Evolutionary conservation across 2,113 vertebrate genomes (phyloP).

Genomic region (Eolophus roseicapilla): DNA sequence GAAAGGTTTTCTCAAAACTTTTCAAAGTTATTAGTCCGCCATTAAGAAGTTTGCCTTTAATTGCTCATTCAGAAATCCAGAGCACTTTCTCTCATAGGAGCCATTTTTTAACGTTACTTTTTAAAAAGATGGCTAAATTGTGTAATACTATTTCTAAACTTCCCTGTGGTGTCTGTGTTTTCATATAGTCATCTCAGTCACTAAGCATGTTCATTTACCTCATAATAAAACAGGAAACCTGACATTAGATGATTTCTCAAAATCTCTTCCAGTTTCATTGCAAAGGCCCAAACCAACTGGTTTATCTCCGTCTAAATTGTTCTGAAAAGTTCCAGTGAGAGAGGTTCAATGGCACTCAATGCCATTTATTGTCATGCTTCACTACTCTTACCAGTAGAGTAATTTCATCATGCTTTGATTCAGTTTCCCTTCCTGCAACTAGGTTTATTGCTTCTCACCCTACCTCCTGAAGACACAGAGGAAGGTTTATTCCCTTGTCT

Average conservation of each 20-base stretch:
- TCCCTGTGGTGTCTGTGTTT: not conserved
- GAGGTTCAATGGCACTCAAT: not conserved
- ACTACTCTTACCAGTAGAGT: not conserved
- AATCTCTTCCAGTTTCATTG: not conserved
- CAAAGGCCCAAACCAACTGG: not conserved
- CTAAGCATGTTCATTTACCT: not conserved
- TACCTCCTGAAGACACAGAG: not conserved
- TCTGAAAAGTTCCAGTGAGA: not conserved
- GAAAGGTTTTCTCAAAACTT: not conserved
- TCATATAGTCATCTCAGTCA: not conserved
- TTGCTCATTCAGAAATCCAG: not conserved
- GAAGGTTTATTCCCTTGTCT: not conserved
- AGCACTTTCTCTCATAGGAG: not conserved
- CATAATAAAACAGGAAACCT: not conserved
- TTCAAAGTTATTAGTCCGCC: not conserved
- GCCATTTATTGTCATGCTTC: not conserved
- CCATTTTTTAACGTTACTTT: not conserved
- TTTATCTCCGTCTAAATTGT: not conserved
- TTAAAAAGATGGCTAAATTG: not conserved
- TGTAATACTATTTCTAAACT: slow-evolving; percentile 26
- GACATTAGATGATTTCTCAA: not conserved
- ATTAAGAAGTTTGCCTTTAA: not conserved
- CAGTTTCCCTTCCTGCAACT: not conserved
- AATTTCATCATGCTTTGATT: not conserved
- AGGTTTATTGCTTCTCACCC: not conserved